Conservation (phyloP, 2,797 vertebrate genomes). For the Anniella stebbinsi region DNA sequence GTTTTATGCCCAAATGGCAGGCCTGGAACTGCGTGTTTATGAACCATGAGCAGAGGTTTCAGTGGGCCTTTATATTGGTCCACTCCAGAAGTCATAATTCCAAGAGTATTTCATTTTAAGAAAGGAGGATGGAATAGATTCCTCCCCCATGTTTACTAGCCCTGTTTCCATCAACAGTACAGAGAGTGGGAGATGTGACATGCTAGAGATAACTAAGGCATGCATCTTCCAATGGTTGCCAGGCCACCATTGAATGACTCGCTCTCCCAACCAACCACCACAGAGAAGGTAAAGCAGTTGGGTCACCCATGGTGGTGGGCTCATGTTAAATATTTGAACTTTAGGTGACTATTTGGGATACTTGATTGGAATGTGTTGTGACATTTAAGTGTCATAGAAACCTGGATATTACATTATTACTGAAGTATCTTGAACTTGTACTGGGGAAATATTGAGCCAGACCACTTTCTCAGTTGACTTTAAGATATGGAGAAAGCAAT, state of each 20-base stretch:
- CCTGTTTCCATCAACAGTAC: neutral
- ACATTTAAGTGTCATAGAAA: neutral
- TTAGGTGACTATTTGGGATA: neutral
- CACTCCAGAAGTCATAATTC: neutral
- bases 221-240: neutral
- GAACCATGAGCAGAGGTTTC: neutral
- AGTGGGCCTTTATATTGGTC: neutral
- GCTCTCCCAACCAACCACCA: neutral
- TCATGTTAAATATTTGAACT: neutral
- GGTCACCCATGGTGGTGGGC: neutral
- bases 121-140: neutral
- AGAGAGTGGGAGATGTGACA: neutral
- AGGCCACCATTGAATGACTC: neutral
- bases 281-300: neutral
- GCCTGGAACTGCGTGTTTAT: neutral
- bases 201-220: neutral
- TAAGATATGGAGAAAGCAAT: too few relatives aligned
- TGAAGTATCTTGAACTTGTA: conserved; percentile 17
- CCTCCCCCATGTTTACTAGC: neutral
- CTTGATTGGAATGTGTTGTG: neutral
- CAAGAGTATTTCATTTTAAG: neutral
- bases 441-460: conserved; percentile 3
- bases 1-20: neutral
- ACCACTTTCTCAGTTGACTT: conserved; percentile 31
- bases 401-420: neutral